Evolutionary conservation across 2,888 invertebrate species (phyloP), one percentile per base, ranked within the genome.

Genomic region (Lysandra bellargus): DNA sequence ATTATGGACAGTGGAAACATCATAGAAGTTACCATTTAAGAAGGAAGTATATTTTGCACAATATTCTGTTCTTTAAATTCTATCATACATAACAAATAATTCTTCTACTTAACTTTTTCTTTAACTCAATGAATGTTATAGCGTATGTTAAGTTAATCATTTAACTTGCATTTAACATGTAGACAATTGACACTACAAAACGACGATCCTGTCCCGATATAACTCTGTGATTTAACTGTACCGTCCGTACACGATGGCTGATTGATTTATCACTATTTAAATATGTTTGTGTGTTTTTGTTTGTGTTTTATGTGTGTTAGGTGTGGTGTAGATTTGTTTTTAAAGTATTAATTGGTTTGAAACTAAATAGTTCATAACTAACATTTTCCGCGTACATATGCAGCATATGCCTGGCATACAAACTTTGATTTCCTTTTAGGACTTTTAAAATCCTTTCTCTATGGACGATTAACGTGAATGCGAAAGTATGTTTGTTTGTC

Each of bases 181-280:
- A 77, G 78, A 53, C 75, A 78, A 81, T 81, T 78, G 78, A 44
- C 49, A 14, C n/a, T 78, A 80, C 74, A 69, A 77, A 81, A 75
- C 49, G 74, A 82, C 40, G 80, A 80, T 78, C 79, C 80, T 80
- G 79, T 83, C 83, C 80, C 80, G 81, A 83, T 80, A 83, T 83
- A 83, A 23, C 80, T 80, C 40, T n/a, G 74, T 74, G 74, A 74
- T 74, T 74, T 74, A 74, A 44, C 74, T 44, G 74, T 44, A 17
- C 44, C 23, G 74, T 44, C 44, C n/a, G 40, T 17, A 9, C 14
- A 5, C 40, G 44, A 44, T 40, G 40, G 74, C 44, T 44, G 74
- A 74, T 23, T 74, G 74, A 74, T 74, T 44, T 74, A 74, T 74
- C 17, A 44, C 74, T 44, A 74, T 74, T 74, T 74, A 74, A 74